These are phyloP conservation scores for Zhuqinia jingwanae DNA, from an alignment of 2,888 invertebrate species.

Conservation along the genomic window DNA sequence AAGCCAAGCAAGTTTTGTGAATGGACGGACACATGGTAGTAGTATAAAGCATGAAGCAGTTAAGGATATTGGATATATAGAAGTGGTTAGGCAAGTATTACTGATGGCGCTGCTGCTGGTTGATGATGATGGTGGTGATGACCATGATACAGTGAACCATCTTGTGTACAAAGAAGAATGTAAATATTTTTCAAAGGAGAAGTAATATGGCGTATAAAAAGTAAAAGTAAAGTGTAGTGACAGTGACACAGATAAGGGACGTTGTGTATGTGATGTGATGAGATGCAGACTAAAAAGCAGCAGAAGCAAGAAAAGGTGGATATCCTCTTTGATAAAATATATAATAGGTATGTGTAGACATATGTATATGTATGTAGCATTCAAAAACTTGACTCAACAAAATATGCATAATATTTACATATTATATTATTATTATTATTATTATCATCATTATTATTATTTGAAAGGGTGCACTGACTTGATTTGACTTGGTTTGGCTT, in stretches of 20 bases:
- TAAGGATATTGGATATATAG: constrained; percentile 20
- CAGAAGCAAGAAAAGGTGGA: constrained; percentile 8
- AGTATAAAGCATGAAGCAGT: constrained; percentile 47
- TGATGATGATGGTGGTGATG: background rate
- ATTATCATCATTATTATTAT: too few species aligned
- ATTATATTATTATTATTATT: background rate
- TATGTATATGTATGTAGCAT: too few species aligned
- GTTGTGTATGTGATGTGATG: background rate
- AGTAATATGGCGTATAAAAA: constrained; percentile 37
- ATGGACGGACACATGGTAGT: background rate
- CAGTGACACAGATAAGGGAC: constrained; percentile 16
- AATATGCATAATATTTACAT: constrained; percentile 49
- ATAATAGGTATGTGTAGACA: constrained; percentile 24
- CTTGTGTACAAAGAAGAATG: constrained; percentile 23
- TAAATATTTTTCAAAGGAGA: constrained; percentile 31
- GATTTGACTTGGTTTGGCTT: too few species aligned
- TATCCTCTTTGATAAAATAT: constrained; percentile 41
- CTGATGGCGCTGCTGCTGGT: background rate
- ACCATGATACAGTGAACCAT: constrained; percentile 29
- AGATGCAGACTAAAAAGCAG: constrained; percentile 8
- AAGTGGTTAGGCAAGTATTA: constrained; percentile 71
- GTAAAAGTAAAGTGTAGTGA: constrained; percentile 44
- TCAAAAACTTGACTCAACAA: constrained; percentile 17
- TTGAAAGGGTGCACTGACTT: constrained; percentile 33
- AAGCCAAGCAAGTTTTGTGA: constrained; percentile 44